Evolutionary conservation across 2,113 vertebrate species (phyloP), one percentile per base, ranked within the genome.

Genomic region (Apeltes quadracus): DNA sequence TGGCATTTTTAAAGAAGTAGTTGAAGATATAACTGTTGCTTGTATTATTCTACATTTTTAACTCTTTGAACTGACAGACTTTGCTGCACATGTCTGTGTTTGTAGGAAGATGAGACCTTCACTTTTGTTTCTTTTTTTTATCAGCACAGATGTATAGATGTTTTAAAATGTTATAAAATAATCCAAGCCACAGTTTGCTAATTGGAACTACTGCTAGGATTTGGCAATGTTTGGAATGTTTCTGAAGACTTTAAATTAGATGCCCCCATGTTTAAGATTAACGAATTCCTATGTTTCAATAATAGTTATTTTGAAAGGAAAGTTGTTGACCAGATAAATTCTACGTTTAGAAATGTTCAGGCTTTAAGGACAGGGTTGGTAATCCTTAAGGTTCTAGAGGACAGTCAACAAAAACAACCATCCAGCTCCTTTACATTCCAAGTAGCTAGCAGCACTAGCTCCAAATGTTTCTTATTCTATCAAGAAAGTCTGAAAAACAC

Each of bases 1-100:
- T 14, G 32, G 44, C 64, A 36, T 55, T 50, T 67, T 73, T 58
- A 41, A 68, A 72, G 44, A 57, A 23, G 34, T 51, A 43, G 34
- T 6, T 43, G 0, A 23, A 70, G 32, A 53, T 64, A 13, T 54
- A 20, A 15, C 59, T 9, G 0, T 67, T 72, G 43, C 41, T 57
- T 70, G 5, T 51, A 27, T 61, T 20, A 34, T 57, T n/a, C 34
- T 29, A 46, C 54, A 5, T 10, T 51, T 51, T 5, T 23, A 23
- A 23, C 12, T 62, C 34, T 56, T 61, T 57, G 20, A 53, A 25
- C 43, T 39, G 0, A 61, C n/a, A n/a, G n/a, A n/a, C 41, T 69
- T 18, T n/a, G 0, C 29, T 32, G 11, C 20, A 25, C 22, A 6
- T 54, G 20, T 41, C 6, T 68, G 39, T 41, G 50, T 29, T 54